These are phyloP conservation scores for Propithecus deckenii DNA, from an alignment of 2,797 vertebrate species.

Conservation along the genomic window DNA sequence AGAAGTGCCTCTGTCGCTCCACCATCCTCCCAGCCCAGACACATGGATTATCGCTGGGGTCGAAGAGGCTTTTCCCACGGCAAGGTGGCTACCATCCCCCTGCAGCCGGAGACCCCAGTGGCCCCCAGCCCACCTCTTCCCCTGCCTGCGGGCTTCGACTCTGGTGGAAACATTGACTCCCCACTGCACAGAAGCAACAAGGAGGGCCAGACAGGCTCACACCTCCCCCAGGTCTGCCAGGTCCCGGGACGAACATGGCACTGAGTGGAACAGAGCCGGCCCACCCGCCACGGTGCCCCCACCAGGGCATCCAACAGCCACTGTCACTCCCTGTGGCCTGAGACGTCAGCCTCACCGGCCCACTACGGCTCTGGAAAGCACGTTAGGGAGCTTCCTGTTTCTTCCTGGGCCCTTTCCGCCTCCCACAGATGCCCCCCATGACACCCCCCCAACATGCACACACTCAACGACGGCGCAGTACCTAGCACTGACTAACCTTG, in stretches of 20 bases:
- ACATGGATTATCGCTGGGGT: background rate
- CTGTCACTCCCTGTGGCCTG: background rate
- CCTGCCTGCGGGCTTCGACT: background rate
- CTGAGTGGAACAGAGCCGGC: background rate
- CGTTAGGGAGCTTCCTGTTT: background rate
- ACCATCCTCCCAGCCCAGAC: background rate
- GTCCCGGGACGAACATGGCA: rapidly evolving
- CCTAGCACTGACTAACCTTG: background rate
- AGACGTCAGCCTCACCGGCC: background rate
- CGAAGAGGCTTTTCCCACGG: background rate
- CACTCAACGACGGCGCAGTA: background rate
- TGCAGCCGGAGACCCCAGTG: background rate
- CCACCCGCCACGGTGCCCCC: rapidly evolving
- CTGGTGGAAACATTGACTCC: background rate
- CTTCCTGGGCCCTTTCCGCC: background rate
- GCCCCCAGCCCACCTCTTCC: background rate
- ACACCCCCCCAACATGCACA: background rate
- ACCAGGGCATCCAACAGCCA: rapidly evolving
- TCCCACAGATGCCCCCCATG: background rate
- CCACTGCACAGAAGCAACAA: background rate
- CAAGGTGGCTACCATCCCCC: background rate
- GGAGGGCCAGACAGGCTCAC: background rate
- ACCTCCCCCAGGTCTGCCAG: rapidly evolving
- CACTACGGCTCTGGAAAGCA: background rate
- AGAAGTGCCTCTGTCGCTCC: background rate